These are phyloP conservation scores for Sphaerolaimus hirsutus DNA, from an alignment of 2,888 invertebrate genomes.

Conservation along the genomic window DNA sequence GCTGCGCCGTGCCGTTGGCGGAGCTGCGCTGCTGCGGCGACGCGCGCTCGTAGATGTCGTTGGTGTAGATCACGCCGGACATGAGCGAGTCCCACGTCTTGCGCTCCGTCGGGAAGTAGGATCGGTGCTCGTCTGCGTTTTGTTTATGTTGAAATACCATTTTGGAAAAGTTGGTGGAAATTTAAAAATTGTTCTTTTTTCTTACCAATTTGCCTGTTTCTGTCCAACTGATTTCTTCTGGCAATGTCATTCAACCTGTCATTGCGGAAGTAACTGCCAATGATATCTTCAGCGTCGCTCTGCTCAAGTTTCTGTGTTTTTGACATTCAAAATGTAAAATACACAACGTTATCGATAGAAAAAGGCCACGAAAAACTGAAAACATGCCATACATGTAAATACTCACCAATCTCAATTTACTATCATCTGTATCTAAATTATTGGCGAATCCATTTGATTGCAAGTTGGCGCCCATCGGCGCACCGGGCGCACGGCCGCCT, in stretches of 20 bases:
- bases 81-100: neutral
- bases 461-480: slow-evolving; percentile 10
- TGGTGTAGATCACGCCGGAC: slow-evolving; percentile 1
- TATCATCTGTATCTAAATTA: neutral
- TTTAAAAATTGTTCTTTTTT: neutral
- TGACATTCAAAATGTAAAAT: neutral
- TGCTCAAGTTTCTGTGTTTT: slow-evolving; percentile 33
- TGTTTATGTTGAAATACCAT: too few relatives aligned
- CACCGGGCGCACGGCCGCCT: slow-evolving; percentile 12
- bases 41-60: slow-evolving; percentile 2
- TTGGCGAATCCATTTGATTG: neutral
- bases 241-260: neutral
- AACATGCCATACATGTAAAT: neutral
- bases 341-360: neutral
- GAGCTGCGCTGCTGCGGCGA: too few relatives aligned
- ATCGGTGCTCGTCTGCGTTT: neutral
- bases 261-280: slow-evolving; percentile 47
- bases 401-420: neutral
- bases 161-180: too few relatives aligned
- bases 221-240: neutral
- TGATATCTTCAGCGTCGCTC: slow-evolving; percentile 38
- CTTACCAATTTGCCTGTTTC: neutral
- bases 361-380: neutral
- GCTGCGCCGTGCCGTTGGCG: too few relatives aligned
- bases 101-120: neutral